These are phyloP conservation scores for Poecilus cupreus DNA, from an alignment of 2,888 invertebrate species.

Conservation along the genomic window DNA sequence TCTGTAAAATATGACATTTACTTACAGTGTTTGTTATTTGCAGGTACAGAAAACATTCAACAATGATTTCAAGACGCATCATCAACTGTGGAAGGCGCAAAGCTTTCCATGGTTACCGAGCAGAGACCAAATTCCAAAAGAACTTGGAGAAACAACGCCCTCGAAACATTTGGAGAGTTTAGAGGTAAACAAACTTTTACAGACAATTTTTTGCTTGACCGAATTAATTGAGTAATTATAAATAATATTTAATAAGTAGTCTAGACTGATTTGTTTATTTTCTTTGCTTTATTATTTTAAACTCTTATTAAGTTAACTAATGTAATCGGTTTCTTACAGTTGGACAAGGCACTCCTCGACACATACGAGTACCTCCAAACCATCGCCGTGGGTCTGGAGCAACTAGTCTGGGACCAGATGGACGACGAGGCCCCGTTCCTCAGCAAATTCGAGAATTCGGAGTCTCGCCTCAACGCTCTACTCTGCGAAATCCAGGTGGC, in stretches of 20 bases:
- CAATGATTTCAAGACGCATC: constrained; percentile 70
- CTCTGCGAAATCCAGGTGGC: constrained; percentile 82
- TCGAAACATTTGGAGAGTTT: constrained; percentile 71
- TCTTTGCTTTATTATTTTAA: too few species aligned
- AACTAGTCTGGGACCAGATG: constrained; percentile 78
- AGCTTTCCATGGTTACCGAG: constrained; percentile 75
- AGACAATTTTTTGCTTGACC: constrained; percentile 1
- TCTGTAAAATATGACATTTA: background rate
- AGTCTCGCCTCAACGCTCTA: constrained; percentile 78
- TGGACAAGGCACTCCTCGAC: constrained; percentile 75
- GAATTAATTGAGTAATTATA: constrained; percentile 19
- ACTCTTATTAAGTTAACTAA: too few species aligned
- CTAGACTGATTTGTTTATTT: constrained; percentile 54
- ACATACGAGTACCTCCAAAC: constrained; percentile 82
- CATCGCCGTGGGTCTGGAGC: constrained; percentile 82
- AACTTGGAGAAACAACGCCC: constrained; percentile 71
- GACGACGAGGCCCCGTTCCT: constrained; percentile 73
- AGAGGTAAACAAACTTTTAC: constrained; percentile 70
- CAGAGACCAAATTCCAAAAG: constrained; percentile 73
- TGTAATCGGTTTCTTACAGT: constrained; percentile 69
- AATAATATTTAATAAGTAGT: constrained; percentile 43
- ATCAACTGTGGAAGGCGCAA: constrained; percentile 71
- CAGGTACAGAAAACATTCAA: constrained; percentile 74
- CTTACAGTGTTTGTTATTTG: constrained; percentile 66
- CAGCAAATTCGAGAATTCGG: constrained; percentile 76